phyloP scores from a whole-genome alignment of 37 sponge, comb jelly and placozoan genomes.

The Halichondria panicea region DNA sequence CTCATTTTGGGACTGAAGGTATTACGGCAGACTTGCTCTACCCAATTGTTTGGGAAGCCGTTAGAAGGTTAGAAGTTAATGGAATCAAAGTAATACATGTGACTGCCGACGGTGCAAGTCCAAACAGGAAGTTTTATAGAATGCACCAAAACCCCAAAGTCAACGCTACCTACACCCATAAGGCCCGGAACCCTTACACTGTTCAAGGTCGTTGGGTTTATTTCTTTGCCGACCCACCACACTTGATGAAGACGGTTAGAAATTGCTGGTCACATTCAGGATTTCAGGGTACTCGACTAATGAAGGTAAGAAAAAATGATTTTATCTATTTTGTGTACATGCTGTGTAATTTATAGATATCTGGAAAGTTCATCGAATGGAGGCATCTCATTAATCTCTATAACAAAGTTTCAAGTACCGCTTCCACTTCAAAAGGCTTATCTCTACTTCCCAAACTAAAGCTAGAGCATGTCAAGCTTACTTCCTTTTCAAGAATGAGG shows the following conservation, averaged over 20 bases:
- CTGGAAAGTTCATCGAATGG: too few species aligned
- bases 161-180: too few species aligned
- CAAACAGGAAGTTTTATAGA: conserved; percentile 27
- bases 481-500: too few species aligned
- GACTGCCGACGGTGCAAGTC: conserved; percentile 45
- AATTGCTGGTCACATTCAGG: conserved; percentile 24
- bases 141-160: too few species aligned
- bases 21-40: conserved; percentile 23
- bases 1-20: conserved; percentile 30
- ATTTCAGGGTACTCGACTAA: not conserved
- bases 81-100: conserved; percentile 39
- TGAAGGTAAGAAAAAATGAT: conserved; percentile 35
- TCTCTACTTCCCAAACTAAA: too few species aligned
- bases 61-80: conserved; percentile 6
- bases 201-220: not conserved
- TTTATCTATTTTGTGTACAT: too few species aligned
- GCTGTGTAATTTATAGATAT: too few species aligned
- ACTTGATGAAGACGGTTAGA: conserved; percentile 26
- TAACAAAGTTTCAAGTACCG: too few species aligned
- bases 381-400: too few species aligned
- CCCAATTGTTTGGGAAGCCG: conserved; percentile 43
- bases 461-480: too few species aligned
- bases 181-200: conserved; percentile 20
- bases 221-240: conserved; percentile 7
- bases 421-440: too few species aligned